phyloP scores from a whole-genome alignment of 2,797 vertebrate genomes.

The Fistularia commersonii region DNA sequence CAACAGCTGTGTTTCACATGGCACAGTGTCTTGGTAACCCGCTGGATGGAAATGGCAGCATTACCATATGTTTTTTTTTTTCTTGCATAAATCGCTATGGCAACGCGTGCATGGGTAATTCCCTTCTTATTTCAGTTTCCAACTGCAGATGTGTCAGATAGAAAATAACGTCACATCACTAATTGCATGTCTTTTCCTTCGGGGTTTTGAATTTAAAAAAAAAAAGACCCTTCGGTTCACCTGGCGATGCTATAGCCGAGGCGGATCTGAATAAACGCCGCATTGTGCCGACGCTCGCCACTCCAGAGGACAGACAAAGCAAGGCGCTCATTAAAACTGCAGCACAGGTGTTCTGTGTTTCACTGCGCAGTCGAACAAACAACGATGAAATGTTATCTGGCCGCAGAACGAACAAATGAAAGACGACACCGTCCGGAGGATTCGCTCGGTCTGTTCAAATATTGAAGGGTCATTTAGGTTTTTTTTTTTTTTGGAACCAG shows the following conservation, averaged over 20 bases:
- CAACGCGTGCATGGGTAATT: slow-evolving; percentile 45
- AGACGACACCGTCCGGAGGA: slow-evolving; percentile 3
- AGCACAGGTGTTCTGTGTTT: slow-evolving; percentile 17
- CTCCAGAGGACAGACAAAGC: slow-evolving; percentile 8
- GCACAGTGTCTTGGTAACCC: slow-evolving; percentile 38
- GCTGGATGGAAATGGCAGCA: slow-evolving; percentile 34
- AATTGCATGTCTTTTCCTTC: slow-evolving; percentile 4
- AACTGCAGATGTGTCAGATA: slow-evolving; percentile 20
- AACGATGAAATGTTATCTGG: slow-evolving; percentile 15
- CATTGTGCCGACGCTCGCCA: slow-evolving; percentile 3
- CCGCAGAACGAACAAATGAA: slow-evolving; percentile 7
- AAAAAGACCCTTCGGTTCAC: background rate
- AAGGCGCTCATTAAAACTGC: slow-evolving; percentile 4
- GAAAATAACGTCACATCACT: slow-evolving; percentile 6
- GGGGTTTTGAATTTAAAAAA: background rate
- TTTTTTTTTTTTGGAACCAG: no score
- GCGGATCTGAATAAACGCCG: background rate
- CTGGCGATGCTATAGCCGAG: background rate
- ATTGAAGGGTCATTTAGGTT: background rate
- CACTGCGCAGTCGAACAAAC: slow-evolving; percentile 17
- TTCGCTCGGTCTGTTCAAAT: slow-evolving; percentile 6
- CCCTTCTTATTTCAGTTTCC: slow-evolving; percentile 46
- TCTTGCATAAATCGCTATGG: slow-evolving; percentile 61
- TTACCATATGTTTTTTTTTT: slow-evolving; percentile 50
- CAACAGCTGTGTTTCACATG: slow-evolving; percentile 9